Base-by-base conservation (phyloP, 2,797 vertebrate genomes). In the Coccyzus lansbergi region DNA sequence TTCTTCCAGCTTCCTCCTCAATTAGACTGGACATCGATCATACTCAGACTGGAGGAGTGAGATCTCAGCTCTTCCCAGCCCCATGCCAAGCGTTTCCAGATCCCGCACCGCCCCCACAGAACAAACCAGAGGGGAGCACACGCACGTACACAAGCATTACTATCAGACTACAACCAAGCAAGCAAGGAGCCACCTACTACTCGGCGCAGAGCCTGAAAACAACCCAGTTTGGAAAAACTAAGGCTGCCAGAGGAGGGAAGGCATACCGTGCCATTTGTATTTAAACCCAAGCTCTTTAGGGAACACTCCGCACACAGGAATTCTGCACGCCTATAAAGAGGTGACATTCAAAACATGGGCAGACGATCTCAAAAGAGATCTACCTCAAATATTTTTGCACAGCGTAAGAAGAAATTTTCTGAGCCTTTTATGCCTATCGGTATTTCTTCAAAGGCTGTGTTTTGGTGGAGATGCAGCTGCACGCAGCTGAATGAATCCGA, bases 131-230 rank as follows among this genome's bases (percentile, higher is more conserved):
- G 13, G 12, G 65, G 15, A 58, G 86, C 92, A 22, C 48, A 82
- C 71, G 7, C 88, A 91, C 52, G 8, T 62, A 40, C 52, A 59
- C 68, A 22, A 36, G 77, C 81, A 31, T 69, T 95, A 95, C 95
- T 95, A 94, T 4, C 19, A 3, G 79, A 81, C 92, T 95, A 90
- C 92, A 92, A 95, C 88, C 38, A 21, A 77, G 81, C 17, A 65
- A 78, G 56, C 69, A 8, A 38, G 77, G 40, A 94, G 15, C 77
- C 91, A 81, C 90, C 94, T 83, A 92, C 91, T 92, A 84, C 67
- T 86, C 63, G 44, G 76, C 72, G 8, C 69, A 48, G 58, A 68
- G 91, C 33, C 67, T 31, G 38, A 72, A 79, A 88, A 70, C 92
- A 88, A 86, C 59, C 76, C 2, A 5, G 51, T 26, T 77, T 9